phyloP scores from a whole-genome alignment of 2,888 invertebrate genomes.

The Incurvaria masculella region DNA sequence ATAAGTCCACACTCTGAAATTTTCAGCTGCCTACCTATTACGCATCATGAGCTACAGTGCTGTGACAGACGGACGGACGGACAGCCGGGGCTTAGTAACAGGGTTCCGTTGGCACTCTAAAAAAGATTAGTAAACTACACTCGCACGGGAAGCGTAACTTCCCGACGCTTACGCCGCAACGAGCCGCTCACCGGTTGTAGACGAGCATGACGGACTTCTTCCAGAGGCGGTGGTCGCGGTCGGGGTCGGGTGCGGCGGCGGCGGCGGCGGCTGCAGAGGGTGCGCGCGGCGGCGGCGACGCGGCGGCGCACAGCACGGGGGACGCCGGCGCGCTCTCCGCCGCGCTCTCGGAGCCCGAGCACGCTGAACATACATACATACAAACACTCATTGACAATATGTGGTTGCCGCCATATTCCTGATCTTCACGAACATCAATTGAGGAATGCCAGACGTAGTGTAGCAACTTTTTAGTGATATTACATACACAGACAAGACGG shows the following conservation, averaged over 20 bases:
- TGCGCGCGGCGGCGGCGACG: slow-evolving; percentile 34
- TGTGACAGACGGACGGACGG: no score
- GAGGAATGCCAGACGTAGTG: slow-evolving; percentile 15
- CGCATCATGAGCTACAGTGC: no score
- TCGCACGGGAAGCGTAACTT: no score
- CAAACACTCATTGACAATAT: slow-evolving; percentile 57
- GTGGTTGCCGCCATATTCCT: slow-evolving; percentile 56
- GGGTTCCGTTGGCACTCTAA: no score
- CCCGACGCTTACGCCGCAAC: no score
- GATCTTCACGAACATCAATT: slow-evolving; percentile 38
- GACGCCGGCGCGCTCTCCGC: slow-evolving; percentile 42
- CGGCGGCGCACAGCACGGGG: no score
- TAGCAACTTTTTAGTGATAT: no score
- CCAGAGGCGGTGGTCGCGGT: slow-evolving; percentile 77
- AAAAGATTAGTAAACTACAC: no score
- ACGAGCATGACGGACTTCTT: slow-evolving; percentile 88
- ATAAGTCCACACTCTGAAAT: no score
- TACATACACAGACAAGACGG: no score
- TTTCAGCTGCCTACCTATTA: no score
- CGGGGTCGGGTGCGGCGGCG: slow-evolving; percentile 62
- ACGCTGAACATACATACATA: slow-evolving; percentile 26
- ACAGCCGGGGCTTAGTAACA: no score
- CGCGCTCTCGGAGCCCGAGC: slow-evolving; percentile 46
- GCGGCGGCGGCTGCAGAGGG: slow-evolving; percentile 14
- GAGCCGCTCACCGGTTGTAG: slow-evolving; percentile 57